Base-by-base conservation (phyloP, 1,140 invertebrate species). In the Zophobas atratus region DNA sequence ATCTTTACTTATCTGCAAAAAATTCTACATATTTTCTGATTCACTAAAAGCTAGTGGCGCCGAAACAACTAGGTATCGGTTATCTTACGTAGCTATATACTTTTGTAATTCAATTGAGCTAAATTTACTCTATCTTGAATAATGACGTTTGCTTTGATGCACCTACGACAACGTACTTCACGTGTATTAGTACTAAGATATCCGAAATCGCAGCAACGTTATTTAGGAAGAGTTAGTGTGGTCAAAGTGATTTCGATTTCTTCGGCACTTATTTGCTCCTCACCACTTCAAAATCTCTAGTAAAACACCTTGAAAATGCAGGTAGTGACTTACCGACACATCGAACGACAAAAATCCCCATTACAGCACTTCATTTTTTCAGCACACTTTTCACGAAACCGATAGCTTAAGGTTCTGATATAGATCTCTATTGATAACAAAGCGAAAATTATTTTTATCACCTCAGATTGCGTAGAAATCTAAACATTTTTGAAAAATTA, bases 401-500 rank as follows among this genome's bases (percentile, higher is more conserved):
- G 20, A 6, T 20, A 46, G n/a, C 4, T 6, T 35, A 33, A 2
- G 56, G 36, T 1, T 67, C 60, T 33, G 60, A 67, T 32, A 41
- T 6, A 67, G 39, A 32, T 67, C 38, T 67, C 32, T 4, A 32
- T 4, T 20, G 39, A 43, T 43, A 67, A 32, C 32, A 1, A 36
- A 20, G 20, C 20, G 4, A 67, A 67, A 67, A 43, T 46, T 67
- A 43, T 43, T 67, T 2, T 67, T 67, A 67, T 67, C 60, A 32
- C 6, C 1, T 4, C 5, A 35, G 39, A 67, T 67, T 67, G 60
- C 60, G 43, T 67, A 67, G 43, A 67, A 67, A 63, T 36, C 32
- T 63, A 67, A 67, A 67, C 39, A 63, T 63, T 63, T 63, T 56
- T 36, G 20, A 41, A n/a, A 39, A 63, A 32, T 67, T 43, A 67